Conservation (phyloP, 2,113 vertebrate genomes). For the Procavia capensis region DNA sequence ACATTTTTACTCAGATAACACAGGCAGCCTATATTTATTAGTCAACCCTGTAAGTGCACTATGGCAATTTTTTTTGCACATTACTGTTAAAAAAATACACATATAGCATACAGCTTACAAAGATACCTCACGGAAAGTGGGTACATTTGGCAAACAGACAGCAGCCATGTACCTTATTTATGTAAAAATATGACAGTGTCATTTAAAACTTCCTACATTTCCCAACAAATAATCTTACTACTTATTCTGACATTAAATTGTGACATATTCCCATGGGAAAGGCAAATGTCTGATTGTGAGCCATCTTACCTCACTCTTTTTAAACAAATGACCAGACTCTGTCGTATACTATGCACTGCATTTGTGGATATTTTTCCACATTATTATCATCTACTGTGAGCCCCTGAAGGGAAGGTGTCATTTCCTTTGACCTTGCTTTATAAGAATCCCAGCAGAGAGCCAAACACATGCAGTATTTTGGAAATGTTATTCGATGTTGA, state of each 20-base stretch:
- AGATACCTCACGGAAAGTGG: no score
- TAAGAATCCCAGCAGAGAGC: constrained; percentile 10
- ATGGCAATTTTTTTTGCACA: no score
- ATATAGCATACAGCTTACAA: no score
- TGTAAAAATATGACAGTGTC: neutral
- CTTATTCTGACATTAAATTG: neutral
- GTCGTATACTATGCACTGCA: neutral
- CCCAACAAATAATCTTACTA: neutral
- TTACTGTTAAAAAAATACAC: no score
- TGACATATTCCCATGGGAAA: neutral
- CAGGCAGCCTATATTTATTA: no score
- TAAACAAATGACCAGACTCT: neutral
- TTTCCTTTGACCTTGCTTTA: constrained; percentile 29
- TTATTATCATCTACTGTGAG: neutral
- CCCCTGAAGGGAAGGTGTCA: neutral
- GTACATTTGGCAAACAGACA: no score
- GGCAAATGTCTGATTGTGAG: neutral
- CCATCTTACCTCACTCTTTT: neutral
- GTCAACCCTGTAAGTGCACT: no score
- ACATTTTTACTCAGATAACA: no score
- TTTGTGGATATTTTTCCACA: neutral
- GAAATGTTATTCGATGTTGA: constrained; percentile 52
- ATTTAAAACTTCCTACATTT: neutral
- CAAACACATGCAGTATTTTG: neutral
- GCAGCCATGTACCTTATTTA: no score